Percentiles rank a stretch among this genome's conserved stretches.
Evolutionary conservation across 2,113 vertebrate genomes (phyloP).

Genomic region (Cebus imitator): DNA sequence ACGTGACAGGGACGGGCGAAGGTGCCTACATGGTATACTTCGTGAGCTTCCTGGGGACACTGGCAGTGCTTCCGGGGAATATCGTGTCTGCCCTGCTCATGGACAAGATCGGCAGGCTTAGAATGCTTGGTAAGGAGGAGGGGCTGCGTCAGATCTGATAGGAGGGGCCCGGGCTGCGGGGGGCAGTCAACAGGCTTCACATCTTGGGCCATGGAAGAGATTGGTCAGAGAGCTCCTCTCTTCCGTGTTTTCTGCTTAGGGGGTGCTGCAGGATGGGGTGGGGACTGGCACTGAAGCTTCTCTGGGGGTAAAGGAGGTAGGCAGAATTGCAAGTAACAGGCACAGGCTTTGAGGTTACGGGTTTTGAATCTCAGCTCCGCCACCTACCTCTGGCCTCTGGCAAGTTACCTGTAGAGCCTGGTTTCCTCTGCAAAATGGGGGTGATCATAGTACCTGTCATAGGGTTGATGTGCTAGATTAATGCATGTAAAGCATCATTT

Average conservation of each 20-base stretch:
- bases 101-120: conserved; percentile 98
- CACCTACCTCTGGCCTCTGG: not conserved
- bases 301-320: not conserved
- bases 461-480: not conserved
- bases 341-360: not conserved
- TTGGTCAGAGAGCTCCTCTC: not conserved
- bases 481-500: not conserved
- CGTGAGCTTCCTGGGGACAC: conserved; percentile 96
- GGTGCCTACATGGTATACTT: conserved; percentile 99
- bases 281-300: not conserved
- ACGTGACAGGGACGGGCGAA: conserved; percentile 95
- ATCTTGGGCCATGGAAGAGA: not conserved
- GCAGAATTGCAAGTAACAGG: not conserved
- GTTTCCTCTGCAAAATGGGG: not conserved
- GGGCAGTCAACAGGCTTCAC: not conserved
- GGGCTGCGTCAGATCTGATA: not conserved
- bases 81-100: conserved; percentile 97
- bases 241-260: not conserved
- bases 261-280: not conserved
- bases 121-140: conserved; percentile 93
- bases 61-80: conserved; percentile 97
- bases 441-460: not conserved
- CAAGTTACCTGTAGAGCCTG: not conserved
- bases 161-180: not conserved
- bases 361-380: not conserved